A percentile compares a stretch with the other conserved stretches of the same genome.
phyloP scores from a whole-genome alignment of 2,888 invertebrate genomes.

The Molorchus minor region DNA sequence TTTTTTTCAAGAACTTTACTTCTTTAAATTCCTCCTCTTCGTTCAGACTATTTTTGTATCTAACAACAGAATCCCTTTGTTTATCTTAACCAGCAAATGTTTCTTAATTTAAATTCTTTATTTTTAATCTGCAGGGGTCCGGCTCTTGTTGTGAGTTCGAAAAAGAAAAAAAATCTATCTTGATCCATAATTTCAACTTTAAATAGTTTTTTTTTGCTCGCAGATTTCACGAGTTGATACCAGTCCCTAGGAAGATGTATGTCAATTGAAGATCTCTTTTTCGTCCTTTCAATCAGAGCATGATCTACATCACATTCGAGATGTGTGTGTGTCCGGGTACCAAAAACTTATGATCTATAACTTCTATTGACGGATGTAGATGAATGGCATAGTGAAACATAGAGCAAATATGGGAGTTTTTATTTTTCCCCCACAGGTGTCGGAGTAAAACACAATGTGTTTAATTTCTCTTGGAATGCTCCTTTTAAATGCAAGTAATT shows the following conservation, averaged over 20 bases:
- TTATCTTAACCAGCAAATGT: conserved; percentile 1
- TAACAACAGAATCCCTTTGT: background rate
- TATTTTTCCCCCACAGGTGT: no score
- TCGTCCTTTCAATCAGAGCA: conserved; percentile 4
- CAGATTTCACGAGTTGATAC: conserved; percentile 5
- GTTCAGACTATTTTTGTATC: background rate
- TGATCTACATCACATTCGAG: conserved; percentile 11
- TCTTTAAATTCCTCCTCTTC: conserved; percentile 1
- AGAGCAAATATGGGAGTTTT: no score
- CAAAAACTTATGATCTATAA: conserved; percentile 10
- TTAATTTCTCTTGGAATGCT: conserved; percentile 3
- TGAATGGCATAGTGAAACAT: background rate
- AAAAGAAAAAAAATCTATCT: conserved; percentile 3
- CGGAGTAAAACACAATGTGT: background rate
- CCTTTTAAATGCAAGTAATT: background rate
- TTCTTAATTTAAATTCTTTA: conserved; percentile 1
- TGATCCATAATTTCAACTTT: conserved; percentile 14
- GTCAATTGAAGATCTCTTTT: background rate
- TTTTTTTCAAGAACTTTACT: no score
- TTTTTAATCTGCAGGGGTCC: conserved; percentile 8
- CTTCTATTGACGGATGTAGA: background rate
- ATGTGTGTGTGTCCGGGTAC: conserved; percentile 13
- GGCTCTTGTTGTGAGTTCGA: conserved; percentile 3
- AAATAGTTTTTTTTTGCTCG: background rate
- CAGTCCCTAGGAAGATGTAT: conserved; percentile 9